Evolutionary conservation across 2,113 vertebrate genomes (phyloP), one percentile per base, ranked within the genome.

Genomic region (Chamaea fasciata): DNA sequence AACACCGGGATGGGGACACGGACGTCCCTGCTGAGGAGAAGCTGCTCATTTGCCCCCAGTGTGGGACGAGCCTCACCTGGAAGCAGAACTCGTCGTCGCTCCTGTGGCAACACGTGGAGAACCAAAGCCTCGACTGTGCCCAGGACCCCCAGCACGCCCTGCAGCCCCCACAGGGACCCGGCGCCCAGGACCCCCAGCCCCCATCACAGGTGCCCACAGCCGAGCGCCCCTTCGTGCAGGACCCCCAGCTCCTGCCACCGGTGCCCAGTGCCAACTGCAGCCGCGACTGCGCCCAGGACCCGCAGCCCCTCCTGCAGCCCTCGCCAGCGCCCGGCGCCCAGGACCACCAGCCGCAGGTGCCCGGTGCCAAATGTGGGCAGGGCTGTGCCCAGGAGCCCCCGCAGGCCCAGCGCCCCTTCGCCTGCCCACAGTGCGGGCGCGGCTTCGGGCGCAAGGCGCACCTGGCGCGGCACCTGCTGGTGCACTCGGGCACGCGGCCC

Each of bases 361-460:
- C 83, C 11, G 1, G 37, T 37, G 73, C 53, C 33, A 33, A 26
- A 6, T 3, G 39, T 1, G 27, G 10, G 37, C 56, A 9, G 4
- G 14, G 47, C 68, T 6, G 57, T 1, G 4, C 49, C 53, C 53
- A 50, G 71, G 53, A 2, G 21, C 22, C 63, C 31, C 63, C 63
- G 37, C 37, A 39, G 37, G 37, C 37, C 83, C 83, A 87, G 63
- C 83, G 83, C 63, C 73, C 98, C 21, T 98, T 97, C 9, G 15
- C 94, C 42, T 98, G 98, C 9, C 53, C 93, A 0, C 97, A 96
- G 77, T 98, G 98, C 0, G 97, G 97, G 28, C 96, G 97, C 3
- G 90, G 89, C n/a, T 98, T 98, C 63, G 94, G 98, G 94, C 97
- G 98, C 31, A 98, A 98, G 59, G 97, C 97, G 1, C 97, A 98